Evolutionary conservation across 1,140 invertebrate species (phyloP), one percentile per base, ranked within the genome.

Genomic region (Caerostris darwini): DNA sequence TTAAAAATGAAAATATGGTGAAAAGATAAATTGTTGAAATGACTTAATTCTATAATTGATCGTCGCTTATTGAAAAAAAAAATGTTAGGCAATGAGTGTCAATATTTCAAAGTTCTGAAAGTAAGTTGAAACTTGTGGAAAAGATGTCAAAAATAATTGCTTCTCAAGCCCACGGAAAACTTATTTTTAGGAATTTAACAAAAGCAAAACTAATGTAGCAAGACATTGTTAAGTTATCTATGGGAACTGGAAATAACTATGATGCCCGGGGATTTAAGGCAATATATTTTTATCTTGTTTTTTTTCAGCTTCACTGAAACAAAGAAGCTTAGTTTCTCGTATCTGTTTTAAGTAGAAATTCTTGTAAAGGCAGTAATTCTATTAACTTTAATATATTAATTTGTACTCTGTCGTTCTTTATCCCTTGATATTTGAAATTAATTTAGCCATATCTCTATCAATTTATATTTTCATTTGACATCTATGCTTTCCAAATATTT

Each of bases 61-160:
- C 12, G 50, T 50, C 50, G 12, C 34, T 77, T 77, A 77, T 77
- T 77, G 12, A 14, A 10, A 53, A 77, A 53, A 77, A 34, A 34
- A 77, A 77, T 77, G 53, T 50, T 77, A 77, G 53, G 71, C 34
- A 34, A 50, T 77, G 12, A 53, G 8, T 77, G 69, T 50, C 71
- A 77, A 5, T 77, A 50, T 10, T 2, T 4, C 61, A 53, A 5
- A 10, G 7, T 50, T 12, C 14, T 12, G 71, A 50, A 77, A 77
- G 19, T 77, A 77, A 77, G 71, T 14, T 77, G 71, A 50, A 77
- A 77, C 8, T 77, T 77, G 71, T 77, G 71, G 71, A 50, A 77
- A 77, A 77, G 71, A 77, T 53, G 50, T 53, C 34, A 77, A 77
- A 77, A 77, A 77, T 77, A 77, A 77, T 77, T 77, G 71, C 50